Evolutionary conservation across 2,888 invertebrate species (phyloP), one percentile per base, ranked within the genome.

Genomic region (Rotaria socialis): DNA sequence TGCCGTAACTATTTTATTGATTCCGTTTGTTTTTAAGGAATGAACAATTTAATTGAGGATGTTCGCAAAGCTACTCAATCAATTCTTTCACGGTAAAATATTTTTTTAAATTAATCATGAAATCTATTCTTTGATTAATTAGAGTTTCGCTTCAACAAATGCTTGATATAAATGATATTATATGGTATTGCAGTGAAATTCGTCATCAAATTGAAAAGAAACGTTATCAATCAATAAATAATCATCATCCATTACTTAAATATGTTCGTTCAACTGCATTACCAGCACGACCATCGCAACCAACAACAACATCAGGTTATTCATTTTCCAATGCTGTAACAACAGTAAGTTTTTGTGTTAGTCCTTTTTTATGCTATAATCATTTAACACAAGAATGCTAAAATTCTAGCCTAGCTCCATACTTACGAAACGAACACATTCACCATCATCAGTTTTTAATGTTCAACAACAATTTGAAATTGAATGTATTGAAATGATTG

Each of bases 391-490:
- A n/a, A 60, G 7, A 19, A 14, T 35, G 19, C 0, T 75, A 75
- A 43, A 75, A 35, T 35, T 35, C 35, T 35, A 35, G 35, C 2
- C 80, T n/a, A 47, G n/a, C 35, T 80, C 80, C n/a, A 47, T 80
- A n/a, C 11, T 24, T 47, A 1, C 80, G n/a, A 80, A 47, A 47
- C 80, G 80, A 14, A 80, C 11, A 24, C 80, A 80, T 80, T n/a
- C 47, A 47, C 80, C 80, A 47, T 24, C 80, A 24, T n/a, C 80
- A 2, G 47, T 80, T 14, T 80, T 47, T n/a, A 80, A 47, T 43
- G 14, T 80, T n/a, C 80, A 80, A 80, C 47, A 80, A 80, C 80
- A 80, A 80, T 80, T 80, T n/a, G 80, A 80, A 80, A 11, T 80
- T 14, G 80, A 80, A 80, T 80, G 80, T 47, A 24, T 80, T 47